phyloP scores from a whole-genome alignment of 1,140 invertebrate genomes.

The Drosophila triauraria region DNA sequence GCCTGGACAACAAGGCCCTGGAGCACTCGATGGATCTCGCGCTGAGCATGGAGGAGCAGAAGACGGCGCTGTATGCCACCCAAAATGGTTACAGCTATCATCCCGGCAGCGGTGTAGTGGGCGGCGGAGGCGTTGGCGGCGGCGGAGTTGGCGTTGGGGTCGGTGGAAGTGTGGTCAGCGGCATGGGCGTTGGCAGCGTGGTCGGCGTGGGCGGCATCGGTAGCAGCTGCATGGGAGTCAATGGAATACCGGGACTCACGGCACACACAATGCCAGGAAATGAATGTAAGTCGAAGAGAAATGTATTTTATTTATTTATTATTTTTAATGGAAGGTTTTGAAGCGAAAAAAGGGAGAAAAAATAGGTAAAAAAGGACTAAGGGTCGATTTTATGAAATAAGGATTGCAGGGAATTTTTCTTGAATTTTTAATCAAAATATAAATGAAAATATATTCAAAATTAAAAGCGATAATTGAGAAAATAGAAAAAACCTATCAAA shows the following conservation, averaged over 20 bases:
- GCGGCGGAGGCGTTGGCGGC: constrained; percentile 61
- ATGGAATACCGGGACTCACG: constrained; percentile 79
- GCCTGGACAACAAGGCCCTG: constrained; percentile 95
- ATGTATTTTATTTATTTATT: constrained; percentile 14
- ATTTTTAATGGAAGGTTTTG: neutral
- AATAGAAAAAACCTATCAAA: neutral
- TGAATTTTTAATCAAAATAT: neutral
- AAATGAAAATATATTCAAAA: neutral
- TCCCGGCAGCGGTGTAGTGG: constrained; percentile 86
- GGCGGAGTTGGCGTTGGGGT: constrained; percentile 84
- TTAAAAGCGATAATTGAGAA: neutral
- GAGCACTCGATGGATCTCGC: constrained; percentile 94
- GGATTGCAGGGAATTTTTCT: neutral
- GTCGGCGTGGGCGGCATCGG: constrained; percentile 46
- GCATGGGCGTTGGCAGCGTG: constrained; percentile 76
- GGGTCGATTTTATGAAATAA: neutral
- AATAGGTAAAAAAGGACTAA: neutral
- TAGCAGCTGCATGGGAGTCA: constrained; percentile 81
- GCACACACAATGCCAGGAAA: constrained; percentile 88
- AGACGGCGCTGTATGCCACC: constrained; percentile 91
- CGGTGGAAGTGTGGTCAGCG: constrained; percentile 75
- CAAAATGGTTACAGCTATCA: constrained; percentile 95
- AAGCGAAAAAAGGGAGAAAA: neutral
- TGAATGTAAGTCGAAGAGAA: constrained; percentile 88
- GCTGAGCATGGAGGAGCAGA: constrained; percentile 92